These are phyloP conservation scores for Pomatostomus ruficeps DNA, from an alignment of 2,113 vertebrate species.

Conservation along the genomic window DNA sequence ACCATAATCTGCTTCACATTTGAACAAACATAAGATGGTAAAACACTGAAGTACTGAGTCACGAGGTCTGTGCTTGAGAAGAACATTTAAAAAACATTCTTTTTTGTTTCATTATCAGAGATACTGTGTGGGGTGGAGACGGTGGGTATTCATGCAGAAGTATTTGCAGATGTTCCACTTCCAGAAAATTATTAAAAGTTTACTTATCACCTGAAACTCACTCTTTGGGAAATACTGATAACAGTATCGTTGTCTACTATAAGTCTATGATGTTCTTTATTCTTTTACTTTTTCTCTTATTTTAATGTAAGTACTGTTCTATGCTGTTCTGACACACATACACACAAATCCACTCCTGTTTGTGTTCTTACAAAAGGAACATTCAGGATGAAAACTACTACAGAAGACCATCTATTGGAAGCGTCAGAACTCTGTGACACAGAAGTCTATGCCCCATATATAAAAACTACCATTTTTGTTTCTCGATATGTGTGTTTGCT, in stretches of 20 bases:
- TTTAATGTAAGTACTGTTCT: background rate
- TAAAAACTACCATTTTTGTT: background rate
- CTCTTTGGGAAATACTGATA: background rate
- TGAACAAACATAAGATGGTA: background rate
- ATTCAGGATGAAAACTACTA: background rate
- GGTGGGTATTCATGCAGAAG: background rate
- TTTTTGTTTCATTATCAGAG: background rate
- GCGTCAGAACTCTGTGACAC: background rate
- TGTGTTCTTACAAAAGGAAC: background rate
- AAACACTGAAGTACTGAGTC: background rate
- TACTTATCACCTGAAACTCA: background rate
- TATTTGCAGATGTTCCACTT: background rate
- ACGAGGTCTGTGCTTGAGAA: fast-evolving
- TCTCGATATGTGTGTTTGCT: background rate
- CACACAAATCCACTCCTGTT: background rate
- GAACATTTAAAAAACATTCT: background rate
- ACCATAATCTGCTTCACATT: background rate
- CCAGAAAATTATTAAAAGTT: background rate
- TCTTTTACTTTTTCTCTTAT: background rate
- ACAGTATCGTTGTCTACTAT: background rate
- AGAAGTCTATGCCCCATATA: background rate
- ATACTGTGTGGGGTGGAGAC: background rate
- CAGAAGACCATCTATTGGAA: background rate
- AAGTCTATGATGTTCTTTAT: background rate
- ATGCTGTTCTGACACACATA: background rate